phyloP scores from a whole-genome alignment of 1,140 invertebrate species.

The Tetragonula clypearis region DNA sequence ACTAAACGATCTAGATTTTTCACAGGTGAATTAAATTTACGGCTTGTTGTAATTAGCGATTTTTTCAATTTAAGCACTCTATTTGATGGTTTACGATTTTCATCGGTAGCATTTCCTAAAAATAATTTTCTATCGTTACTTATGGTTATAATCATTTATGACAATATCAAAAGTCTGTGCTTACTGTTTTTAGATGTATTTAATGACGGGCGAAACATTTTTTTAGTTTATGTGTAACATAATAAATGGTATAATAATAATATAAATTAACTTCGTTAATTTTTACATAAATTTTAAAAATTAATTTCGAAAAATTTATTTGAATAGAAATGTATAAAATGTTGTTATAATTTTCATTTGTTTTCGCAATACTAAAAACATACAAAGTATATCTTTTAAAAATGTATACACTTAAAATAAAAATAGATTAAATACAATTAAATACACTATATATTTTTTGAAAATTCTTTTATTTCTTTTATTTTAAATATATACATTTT shows the following conservation, averaged over 20 bases:
- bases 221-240: constrained; percentile 15
- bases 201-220: constrained; percentile 33
- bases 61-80: constrained; percentile 28
- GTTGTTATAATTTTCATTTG: constrained; percentile 36
- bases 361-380: constrained; percentile 1
- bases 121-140: not conserved
- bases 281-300: constrained; percentile 30
- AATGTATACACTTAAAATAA: not conserved
- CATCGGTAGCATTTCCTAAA: constrained; percentile 2
- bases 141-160: not conserved
- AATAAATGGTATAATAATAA: constrained; percentile 2
- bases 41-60: not conserved
- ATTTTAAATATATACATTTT: too few species aligned
- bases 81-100: constrained; percentile 14
- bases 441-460: not conserved
- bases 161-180: not conserved
- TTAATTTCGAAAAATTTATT: constrained; percentile 9
- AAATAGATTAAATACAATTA: not conserved
- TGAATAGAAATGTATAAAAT: constrained; percentile 12
- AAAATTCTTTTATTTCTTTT: constrained; percentile 38
- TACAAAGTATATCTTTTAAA: not conserved
- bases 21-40: constrained; percentile 25
- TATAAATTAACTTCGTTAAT: constrained; percentile 25
- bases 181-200: constrained; percentile 45
- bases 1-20: constrained; percentile 55